phyloP scores from a whole-genome alignment of 2,797 vertebrate species.

The Tokudaia muenninki region DNA sequence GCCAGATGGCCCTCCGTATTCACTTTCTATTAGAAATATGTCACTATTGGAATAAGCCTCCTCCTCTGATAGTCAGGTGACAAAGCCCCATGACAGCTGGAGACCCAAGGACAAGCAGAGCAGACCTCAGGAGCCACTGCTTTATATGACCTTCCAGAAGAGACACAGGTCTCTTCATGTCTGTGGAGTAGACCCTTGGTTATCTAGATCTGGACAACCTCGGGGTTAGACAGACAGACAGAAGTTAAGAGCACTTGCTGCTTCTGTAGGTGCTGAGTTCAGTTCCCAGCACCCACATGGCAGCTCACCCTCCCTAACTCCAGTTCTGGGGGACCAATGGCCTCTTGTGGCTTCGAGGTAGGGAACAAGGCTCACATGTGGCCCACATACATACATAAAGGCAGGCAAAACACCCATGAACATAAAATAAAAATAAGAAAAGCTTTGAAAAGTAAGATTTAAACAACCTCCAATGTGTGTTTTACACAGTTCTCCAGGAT shows the following conservation, averaged over 20 bases:
- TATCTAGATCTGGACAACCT: background rate
- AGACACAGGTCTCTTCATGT: background rate
- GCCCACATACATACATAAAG: background rate
- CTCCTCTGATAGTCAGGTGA: background rate
- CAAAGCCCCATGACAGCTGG: background rate
- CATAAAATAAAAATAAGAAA: background rate
- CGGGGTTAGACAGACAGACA: background rate
- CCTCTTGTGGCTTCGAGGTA: background rate
- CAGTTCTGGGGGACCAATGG: background rate
- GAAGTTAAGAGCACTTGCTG: background rate
- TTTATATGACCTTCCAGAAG: background rate
- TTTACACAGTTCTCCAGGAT: background rate
- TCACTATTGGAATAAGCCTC: background rate
- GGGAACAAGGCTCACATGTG: background rate
- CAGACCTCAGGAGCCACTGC: background rate
- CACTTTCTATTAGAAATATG: background rate
- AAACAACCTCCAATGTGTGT: background rate
- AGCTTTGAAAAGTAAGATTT: background rate
- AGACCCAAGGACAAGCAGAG: background rate
- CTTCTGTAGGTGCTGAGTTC: background rate
- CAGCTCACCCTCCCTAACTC: background rate
- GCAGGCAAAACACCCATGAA: background rate
- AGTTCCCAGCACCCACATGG: background rate
- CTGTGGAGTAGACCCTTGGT: background rate
- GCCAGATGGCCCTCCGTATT: background rate